Base-by-base conservation (phyloP, 2,888 invertebrate genomes). In the Crossocerus cetratus region DNA sequence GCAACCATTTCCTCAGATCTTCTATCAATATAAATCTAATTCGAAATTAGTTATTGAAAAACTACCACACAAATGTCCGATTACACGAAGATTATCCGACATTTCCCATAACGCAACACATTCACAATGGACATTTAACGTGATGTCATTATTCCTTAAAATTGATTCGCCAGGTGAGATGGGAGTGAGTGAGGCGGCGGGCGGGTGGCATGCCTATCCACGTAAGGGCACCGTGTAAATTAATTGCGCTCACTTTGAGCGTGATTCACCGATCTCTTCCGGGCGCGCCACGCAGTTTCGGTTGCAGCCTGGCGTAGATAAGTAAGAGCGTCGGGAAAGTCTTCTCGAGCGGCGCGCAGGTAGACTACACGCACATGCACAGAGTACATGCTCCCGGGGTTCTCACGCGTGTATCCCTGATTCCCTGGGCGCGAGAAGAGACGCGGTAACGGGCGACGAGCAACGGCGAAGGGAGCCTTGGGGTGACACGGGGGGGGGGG, bases 271-370 rank as follows among this genome's bases (percentile, higher is more conserved):
- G 57, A 66, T 67, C 67, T 72, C 59, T 57, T 69, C 59, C 62
- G 45, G 55, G 22, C 32, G 32, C 32, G 32, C 32, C 32, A 32
- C 32, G 65, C 59, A 70, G 68, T 74, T 74, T 83, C 69, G 72
- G 76, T 82, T 76, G 74, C 76, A 74, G 69, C 69, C 74, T 68
- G 59, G 11, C 57, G 63, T 64, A 75, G 65, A 76, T 77, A 76
- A 78, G 74, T 77, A 72, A 45, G 72, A 72, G 61, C 67, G 70
- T 64, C 66, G 66, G 64, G 67, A 69, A 65, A 69, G 69, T 74
- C 32, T 32, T 32, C 8, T 1, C 32, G 32, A 32, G 32, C n/a
- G n/a, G 32, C 32, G 32, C 32, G 32, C 32, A 32, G 32, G 11
- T 32, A 32, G 8, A 32, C 32, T 32, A 32, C 32, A 32, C 32